Evolutionary conservation across 2,113 vertebrate species (phyloP), one percentile per base, ranked within the genome.

Genomic region (Chloroceryle aenea): DNA sequence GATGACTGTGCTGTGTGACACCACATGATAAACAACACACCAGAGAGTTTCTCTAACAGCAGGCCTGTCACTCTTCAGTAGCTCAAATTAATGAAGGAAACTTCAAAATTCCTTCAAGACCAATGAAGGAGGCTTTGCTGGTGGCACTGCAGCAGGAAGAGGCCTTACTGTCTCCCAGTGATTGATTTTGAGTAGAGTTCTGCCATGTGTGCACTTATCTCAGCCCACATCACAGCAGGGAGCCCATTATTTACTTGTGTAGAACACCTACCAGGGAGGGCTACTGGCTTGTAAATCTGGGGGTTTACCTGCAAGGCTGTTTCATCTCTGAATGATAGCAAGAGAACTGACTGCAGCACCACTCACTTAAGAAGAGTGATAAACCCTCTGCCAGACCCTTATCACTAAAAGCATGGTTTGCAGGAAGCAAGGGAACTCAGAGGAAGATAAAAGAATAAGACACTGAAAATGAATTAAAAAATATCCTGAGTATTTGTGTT

Each of bases 1-100:
- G 14, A 48, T 71, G 69, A 52, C 45, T 85, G 25, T 79, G 63
- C 12, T 68, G 2, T 23, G n/a, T 91, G 79, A 48, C 58, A 73
- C 25, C 29, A 55, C 45, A 42, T 45, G 53, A 36, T 23, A 74
- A 87, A 27, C 10, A 85, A 14, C 58, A 66, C n/a, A 58, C 2
- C 10, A 50, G 32, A 20, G 36, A 79, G 38, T 36, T 94, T 89
- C 62, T 83, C 38, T 85, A 0, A 66, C 75, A 84, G 38, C 59
- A 84, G 63, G n/a, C 17, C 36, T 80, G 75, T 87, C 91, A 87
- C 74, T n/a, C 82, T 96, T 90, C 83, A 74, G 55, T 59, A 93
- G 42, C 55, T 95, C 64, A 87, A 43, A 76, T 86, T 93, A 96
- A 92, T 63, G 68, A 92, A 64, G 50, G 11, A 42, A 86, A 55